Evolutionary conservation across 2,888 invertebrate genomes (phyloP).

Genomic region (Drosophila subquinaria): DNA sequence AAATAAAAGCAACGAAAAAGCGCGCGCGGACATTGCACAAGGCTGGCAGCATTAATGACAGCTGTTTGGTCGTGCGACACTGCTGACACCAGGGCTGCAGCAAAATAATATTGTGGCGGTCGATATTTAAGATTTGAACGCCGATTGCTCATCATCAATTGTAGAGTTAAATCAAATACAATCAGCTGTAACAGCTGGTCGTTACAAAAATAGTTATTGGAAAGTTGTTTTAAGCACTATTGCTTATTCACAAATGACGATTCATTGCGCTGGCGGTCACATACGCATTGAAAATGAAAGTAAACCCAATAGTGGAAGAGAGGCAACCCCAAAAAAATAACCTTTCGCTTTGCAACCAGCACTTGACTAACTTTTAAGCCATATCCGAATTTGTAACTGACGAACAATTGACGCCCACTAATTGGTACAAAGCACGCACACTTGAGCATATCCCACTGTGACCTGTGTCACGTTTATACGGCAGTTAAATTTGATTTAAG

Average conservation of each 20-base stretch:
- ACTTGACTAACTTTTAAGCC: conserved; percentile 5
- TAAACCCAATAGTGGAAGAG: not conserved
- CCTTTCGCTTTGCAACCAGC: not conserved
- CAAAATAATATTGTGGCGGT: conserved; percentile 9
- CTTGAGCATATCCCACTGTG: conserved; percentile 3
- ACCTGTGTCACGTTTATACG: not conserved
- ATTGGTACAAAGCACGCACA: conserved; percentile 38
- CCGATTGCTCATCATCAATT: not conserved
- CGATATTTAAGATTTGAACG: conserved; percentile 21
- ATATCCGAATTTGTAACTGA: conserved; percentile 18
- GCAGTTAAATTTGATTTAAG: not conserved
- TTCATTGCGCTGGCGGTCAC: not conserved
- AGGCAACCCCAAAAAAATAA: not conserved
- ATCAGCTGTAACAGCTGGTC: conserved; percentile 38
- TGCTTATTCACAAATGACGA: conserved; percentile 13
- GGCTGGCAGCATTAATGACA: conserved; percentile 44
- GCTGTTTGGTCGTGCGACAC: conserved; percentile 49
- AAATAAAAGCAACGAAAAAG: conserved; percentile 13
- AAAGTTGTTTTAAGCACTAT: conserved; percentile 13
- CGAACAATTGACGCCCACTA: conserved; percentile 30
- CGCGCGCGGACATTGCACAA: conserved; percentile 29
- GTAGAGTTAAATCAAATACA: not conserved
- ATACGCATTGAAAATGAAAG: conserved; percentile 3
- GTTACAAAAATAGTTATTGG: conserved; percentile 11
- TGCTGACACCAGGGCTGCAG: conserved; percentile 47